Conservation (phyloP, 2,888 invertebrate species). For the Pegoplata infirma region DNA sequence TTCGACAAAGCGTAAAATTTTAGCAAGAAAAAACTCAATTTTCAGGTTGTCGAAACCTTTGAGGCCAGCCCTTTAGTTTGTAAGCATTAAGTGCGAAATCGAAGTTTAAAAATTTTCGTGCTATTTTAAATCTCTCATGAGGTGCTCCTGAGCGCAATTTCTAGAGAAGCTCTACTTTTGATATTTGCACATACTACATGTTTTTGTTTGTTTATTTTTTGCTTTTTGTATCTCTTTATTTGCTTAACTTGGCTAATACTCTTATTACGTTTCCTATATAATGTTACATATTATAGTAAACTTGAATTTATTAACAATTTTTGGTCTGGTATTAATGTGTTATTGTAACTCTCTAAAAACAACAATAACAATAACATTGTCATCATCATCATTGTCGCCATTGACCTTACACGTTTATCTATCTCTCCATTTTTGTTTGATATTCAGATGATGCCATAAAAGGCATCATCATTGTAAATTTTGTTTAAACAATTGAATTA, state of each 20-base stretch:
- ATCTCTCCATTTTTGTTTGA: background rate
- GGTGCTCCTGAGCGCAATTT: no score
- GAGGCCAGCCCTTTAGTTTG: no score
- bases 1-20: no score
- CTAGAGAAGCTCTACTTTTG: no score
- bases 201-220: background rate
- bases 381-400: slow-evolving; percentile 13
- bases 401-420: slow-evolving; percentile 27
- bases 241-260: background rate
- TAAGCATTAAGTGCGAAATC: no score
- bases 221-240: background rate
- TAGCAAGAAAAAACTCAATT: no score
- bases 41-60: no score
- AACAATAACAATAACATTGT: no score
- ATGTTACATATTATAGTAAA: background rate
- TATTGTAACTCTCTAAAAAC: background rate
- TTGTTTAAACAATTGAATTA: slow-evolving; percentile 1
- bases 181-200: background rate
- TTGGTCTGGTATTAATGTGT: background rate
- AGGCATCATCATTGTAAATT: slow-evolving; percentile 18
- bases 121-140: no score
- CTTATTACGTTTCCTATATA: background rate
- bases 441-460: slow-evolving; percentile 40
- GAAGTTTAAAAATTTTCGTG: no score
- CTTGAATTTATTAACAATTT: background rate